Conservation (phyloP, 1,140 invertebrate genomes). For the Drosophila grimshawi region DNA sequence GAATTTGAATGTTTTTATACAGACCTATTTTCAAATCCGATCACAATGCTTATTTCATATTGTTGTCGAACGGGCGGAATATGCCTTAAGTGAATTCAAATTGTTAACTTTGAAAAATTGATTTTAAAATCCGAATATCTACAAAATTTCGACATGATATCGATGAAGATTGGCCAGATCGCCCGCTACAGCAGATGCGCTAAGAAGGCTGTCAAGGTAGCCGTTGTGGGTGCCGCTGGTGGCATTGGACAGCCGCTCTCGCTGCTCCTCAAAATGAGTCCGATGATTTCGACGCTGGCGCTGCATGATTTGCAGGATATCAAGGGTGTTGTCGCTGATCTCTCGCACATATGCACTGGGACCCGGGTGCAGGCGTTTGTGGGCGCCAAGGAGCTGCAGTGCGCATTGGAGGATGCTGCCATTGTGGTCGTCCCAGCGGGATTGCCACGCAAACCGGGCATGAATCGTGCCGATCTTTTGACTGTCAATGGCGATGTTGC, state of each 20-base stretch:
- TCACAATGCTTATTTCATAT: too few relatives aligned
- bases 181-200: background rate
- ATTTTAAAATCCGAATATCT: background rate
- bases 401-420: conserved; percentile 85
- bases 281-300: conserved; percentile 88
- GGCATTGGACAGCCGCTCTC: conserved; percentile 90
- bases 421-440: conserved; percentile 98
- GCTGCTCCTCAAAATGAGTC: conserved; percentile 91
- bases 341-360: conserved; percentile 92
- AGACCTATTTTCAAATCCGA: too few relatives aligned
- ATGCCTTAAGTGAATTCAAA: too few relatives aligned
- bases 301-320: conserved; percentile 92
- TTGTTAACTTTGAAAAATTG: background rate
- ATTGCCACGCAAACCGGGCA: conserved; percentile 96
- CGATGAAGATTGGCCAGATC: background rate
- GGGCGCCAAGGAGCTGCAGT: conserved; percentile 83
- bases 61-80: too few relatives aligned
- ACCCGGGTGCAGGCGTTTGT: conserved; percentile 89
- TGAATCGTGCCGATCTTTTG: conserved; percentile 96
- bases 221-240: conserved; percentile 92
- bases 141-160: background rate
- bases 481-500: conserved; percentile 99
- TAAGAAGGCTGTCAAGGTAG: conserved; percentile 86
- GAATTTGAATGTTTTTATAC: too few relatives aligned
- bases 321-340: conserved; percentile 93